Percentiles rank a stretch among this genome's conserved stretches.
Evolutionary conservation across 2,797 vertebrate species (phyloP).

Genomic region (Podarcis siculus): DNA sequence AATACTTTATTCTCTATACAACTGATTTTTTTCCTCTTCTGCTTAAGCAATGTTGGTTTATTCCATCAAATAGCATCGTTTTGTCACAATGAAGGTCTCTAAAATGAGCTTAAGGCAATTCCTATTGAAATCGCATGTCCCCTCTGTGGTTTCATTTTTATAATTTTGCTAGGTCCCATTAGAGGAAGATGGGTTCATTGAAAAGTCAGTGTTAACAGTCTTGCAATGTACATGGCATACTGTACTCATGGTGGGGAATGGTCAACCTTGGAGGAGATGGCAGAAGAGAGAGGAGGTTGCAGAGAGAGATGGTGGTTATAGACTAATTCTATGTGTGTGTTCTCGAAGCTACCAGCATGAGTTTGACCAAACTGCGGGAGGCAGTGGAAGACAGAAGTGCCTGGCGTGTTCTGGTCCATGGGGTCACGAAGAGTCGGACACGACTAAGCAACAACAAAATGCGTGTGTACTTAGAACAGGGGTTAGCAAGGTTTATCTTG

Average conservation of each 20-base stretch:
- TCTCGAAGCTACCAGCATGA: too few species aligned
- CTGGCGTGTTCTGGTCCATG: too few species aligned
- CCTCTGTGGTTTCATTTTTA: constrained; percentile 50
- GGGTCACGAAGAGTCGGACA: too few species aligned
- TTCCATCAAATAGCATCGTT: constrained; percentile 48
- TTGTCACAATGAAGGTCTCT: constrained; percentile 40
- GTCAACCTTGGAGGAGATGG: neutral
- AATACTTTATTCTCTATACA: constrained; percentile 26
- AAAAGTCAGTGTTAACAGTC: constrained; percentile 53
- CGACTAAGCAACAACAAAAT: too few species aligned
- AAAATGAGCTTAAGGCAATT: constrained; percentile 10
- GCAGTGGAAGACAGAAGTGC: too few species aligned
- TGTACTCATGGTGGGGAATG: neutral
- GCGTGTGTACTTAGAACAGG: neutral
- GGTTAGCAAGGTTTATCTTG: too few species aligned
- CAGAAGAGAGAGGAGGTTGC: neutral
- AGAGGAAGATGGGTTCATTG: constrained; percentile 43
- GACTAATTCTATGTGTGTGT: neutral
- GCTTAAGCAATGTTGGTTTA: constrained; percentile 36
- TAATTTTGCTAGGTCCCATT: constrained; percentile 53
- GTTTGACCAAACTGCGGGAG: too few species aligned
- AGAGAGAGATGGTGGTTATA: neutral
- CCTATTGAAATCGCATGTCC: constrained; percentile 34
- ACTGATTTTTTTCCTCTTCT: neutral
- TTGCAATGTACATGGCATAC: constrained; percentile 17